Evolutionary conservation across 2,113 vertebrate species (phyloP), one percentile per base, ranked within the genome.

Genomic region (Ceratotherium simum): DNA sequence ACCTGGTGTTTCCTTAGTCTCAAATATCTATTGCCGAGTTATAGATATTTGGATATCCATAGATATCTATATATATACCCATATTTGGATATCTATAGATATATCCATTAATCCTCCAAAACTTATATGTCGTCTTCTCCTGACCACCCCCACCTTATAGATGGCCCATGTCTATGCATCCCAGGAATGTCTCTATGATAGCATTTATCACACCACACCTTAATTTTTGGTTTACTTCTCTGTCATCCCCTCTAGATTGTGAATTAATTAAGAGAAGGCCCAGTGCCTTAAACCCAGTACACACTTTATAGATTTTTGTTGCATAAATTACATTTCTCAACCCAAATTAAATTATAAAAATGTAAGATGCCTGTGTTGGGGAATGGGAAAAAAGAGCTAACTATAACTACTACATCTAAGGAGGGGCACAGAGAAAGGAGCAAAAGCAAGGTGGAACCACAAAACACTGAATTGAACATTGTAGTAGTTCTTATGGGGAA

Each of bases 261-360:
- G 33, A 81, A 97, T 36, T 93, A 65, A 91, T 21, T 72, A 83
- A 62, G 62, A 92, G 21, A 88, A 88, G n/a, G 13, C 62, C 58
- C 46, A 85, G 72, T 73, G 12, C 25, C 31, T 62, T 88, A 88
- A 75, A 85, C 11, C 85, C 48, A 95, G 46, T 73, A 90, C 65
- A 73, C 7, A 54, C 39, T 67, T 80, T 31, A 93, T 16, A 95
- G 3, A 67, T 73, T 93, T 90, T n/a, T 86, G 27, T 75, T 90
- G 7, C 46, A 90, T 65, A 79, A 72, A 90, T 95, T 83, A 79
- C 7, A 81, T 54, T 91, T 93, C 36, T 67, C 58, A 95, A 78
- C 20, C n/a, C 31, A 95, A 85, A 82, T 88, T 89, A 64, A 95
- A 83, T 92, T 82, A 84, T 36, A 78, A 82, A 95, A 92, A 89